phyloP scores from a whole-genome alignment of 2,888 invertebrate species.

The Ophion ellenae region DNA sequence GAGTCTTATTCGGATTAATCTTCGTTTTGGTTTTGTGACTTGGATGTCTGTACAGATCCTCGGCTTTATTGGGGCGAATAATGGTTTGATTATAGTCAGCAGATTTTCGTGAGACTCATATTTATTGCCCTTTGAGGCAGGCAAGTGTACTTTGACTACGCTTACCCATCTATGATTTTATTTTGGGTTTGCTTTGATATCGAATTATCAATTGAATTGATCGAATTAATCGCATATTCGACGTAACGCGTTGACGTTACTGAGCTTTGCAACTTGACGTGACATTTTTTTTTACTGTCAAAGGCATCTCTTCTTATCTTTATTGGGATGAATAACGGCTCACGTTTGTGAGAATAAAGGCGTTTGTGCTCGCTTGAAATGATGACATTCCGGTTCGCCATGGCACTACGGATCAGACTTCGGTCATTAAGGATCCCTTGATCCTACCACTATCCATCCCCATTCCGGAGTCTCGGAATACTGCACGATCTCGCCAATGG shows the following conservation, averaged over 20 bases:
- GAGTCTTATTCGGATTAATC: neutral
- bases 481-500: slow-evolving; percentile 62
- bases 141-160: neutral
- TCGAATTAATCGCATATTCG: neutral
- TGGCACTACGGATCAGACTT: slow-evolving; percentile 74
- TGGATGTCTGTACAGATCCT: neutral
- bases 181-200: neutral
- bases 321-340: slow-evolving; percentile 74
- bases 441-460: slow-evolving; percentile 73
- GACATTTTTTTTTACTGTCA: slow-evolving; percentile 59
- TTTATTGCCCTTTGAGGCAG: neutral
- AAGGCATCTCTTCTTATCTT: slow-evolving; percentile 76
- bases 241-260: too few relatives aligned
- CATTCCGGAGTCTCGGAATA: slow-evolving; percentile 61
- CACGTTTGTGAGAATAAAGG: slow-evolving; percentile 72
- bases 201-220: neutral
- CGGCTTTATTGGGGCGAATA: neutral
- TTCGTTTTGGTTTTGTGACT: neutral
- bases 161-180: neutral
- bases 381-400: slow-evolving; percentile 79
- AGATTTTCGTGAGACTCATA: neutral
- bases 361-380: slow-evolving; percentile 72
- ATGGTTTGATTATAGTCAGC: neutral
- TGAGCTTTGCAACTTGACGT: neutral
- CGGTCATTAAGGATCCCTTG: slow-evolving; percentile 78